Base-by-base conservation (phyloP, 2,888 invertebrate species). In the Machimus rusticus region DNA sequence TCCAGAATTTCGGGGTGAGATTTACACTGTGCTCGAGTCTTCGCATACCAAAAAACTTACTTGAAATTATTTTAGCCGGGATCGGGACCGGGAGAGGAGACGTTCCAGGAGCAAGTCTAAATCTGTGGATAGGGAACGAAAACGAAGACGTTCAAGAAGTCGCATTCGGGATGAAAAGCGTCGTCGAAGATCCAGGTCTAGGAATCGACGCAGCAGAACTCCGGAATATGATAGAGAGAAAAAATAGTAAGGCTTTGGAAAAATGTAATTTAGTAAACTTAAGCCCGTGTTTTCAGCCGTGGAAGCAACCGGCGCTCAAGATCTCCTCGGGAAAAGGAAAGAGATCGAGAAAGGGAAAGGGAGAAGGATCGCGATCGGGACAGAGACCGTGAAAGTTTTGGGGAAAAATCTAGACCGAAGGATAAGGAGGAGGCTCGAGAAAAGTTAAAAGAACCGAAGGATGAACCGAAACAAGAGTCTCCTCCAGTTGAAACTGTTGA, bases 101-200 rank as follows among this genome's bases (percentile, higher is more conserved):
- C 90, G 91, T 37, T 90, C 88, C 3, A 77, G 94, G 46, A 93
- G 94, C 8, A 93, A 95, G 51, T 95, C 95, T 0, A 93, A 94
- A 77, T 95, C 95, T 89, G 93, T 94, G 87, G 95, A 95, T 79
- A 93, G 95, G 88, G 91, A 92, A 77, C 92, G 94, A 9, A 95
- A 95, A 91, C 93, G 94, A 34, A 93, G 95, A 88, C 94, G 95
- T 90, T 94, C 95, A 90, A 94, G 95, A 87, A 95, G 95, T 90
- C 94, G 95, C 89, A 95, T 95, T 9, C 57, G 85, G n/a, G 88
- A 88, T 8, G 88, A 88, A 16, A 86, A 82, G 6, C 84, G 87
- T 2, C 81, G 87, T 0, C 55, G 88, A 28, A 57, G 88, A 77
- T 74, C 87, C 9, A 82, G 88, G 2, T 78, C 84, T 0, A 81